These are phyloP conservation scores for Charaxes varanes DNA, from an alignment of 1,140 invertebrate species.

Conservation along the genomic window DNA sequence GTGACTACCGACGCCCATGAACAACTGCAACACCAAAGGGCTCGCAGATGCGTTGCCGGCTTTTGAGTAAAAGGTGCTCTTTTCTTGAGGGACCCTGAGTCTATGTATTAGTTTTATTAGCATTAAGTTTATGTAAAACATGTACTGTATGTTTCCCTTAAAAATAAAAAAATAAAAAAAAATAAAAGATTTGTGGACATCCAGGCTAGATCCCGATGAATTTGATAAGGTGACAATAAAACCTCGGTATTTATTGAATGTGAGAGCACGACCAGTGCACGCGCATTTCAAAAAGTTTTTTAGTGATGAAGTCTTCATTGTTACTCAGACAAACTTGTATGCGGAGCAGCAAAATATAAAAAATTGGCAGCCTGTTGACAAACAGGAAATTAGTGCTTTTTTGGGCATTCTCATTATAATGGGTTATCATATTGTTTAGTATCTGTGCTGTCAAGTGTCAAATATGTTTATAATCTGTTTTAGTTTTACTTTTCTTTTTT, in stretches of 20 bases:
- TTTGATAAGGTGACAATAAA: conserved; percentile 29
- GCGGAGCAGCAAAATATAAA: conserved; percentile 28
- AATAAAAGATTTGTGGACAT: conserved; percentile 25
- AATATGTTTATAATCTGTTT: too few relatives aligned
- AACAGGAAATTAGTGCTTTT: conserved; percentile 30
- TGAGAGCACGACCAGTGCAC: conserved; percentile 24
- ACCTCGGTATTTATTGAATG: conserved; percentile 26
- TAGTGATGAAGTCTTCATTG: conserved; percentile 26
- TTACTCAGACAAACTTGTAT: conserved; percentile 30
- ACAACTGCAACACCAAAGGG: too few relatives aligned
- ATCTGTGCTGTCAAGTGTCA: too few relatives aligned
- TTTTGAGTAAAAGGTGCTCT: too few relatives aligned
- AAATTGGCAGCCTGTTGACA: conserved; percentile 24
- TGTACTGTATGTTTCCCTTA: too few relatives aligned
- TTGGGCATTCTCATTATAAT: conserved; percentile 29
- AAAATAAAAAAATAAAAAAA: too few relatives aligned
- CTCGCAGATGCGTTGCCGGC: too few relatives aligned
- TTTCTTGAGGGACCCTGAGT: too few relatives aligned
- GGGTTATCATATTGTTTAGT: conserved; percentile 24
- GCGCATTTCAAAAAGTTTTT: conserved; percentile 28
- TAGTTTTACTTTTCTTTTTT: too few relatives aligned
- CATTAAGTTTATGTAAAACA: too few relatives aligned
- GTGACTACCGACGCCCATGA: too few relatives aligned
- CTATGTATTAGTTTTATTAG: too few relatives aligned
- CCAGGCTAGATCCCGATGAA: conserved; percentile 26